Conservation (phyloP, 2,113 vertebrate genomes). For the Tor tambroides region DNA sequence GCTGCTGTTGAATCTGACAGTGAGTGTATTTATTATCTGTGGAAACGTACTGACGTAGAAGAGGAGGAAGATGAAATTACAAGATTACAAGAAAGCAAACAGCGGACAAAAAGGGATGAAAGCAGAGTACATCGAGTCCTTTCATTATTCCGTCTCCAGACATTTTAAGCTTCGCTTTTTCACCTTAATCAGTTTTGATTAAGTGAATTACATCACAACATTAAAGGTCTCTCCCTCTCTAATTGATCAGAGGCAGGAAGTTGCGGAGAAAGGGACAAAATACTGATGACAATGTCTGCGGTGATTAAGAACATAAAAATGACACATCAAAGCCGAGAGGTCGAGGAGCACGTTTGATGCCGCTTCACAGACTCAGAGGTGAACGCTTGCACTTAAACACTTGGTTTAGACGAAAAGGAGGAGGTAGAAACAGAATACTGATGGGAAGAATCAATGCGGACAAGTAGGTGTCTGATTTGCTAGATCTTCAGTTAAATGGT, state of each 20-base stretch:
- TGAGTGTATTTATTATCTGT: background rate
- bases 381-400: background rate
- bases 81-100: background rate
- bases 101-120: slow-evolving; percentile 38
- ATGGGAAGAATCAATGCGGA: background rate
- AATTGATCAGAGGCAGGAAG: slow-evolving; percentile 46
- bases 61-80: slow-evolving; percentile 26
- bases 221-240: slow-evolving; percentile 37
- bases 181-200: slow-evolving; percentile 55
- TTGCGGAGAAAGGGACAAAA: slow-evolving; percentile 37
- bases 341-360: background rate
- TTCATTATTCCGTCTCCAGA: slow-evolving; percentile 26
- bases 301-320: slow-evolving; percentile 29
- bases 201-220: slow-evolving; percentile 53
- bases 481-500: background rate
- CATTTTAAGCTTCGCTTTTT: slow-evolving; percentile 23
- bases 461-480: background rate
- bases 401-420: background rate
- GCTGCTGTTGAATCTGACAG: background rate
- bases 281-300: slow-evolving; percentile 37
- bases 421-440: background rate
- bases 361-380: background rate
- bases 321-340: slow-evolving; percentile 36
- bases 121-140: background rate
- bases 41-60: background rate